These are phyloP conservation scores for Pipa parva DNA, from an alignment of 2,113 vertebrate genomes.

Conservation along the genomic window DNA sequence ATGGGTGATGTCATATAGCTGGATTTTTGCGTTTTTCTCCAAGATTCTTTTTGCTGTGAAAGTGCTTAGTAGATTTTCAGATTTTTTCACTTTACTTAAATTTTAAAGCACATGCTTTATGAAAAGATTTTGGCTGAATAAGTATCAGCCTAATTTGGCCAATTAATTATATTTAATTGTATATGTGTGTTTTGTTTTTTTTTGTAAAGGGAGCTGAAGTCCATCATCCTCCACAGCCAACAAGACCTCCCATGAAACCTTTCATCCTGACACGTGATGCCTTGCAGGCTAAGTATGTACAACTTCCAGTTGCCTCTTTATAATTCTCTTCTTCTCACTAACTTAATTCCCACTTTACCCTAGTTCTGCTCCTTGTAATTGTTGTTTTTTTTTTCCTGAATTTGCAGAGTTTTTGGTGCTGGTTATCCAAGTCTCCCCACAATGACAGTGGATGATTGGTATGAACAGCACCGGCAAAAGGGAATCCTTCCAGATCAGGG, in stretches of 20 bases:
- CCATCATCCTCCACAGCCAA: conserved; percentile 44
- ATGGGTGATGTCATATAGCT: no score
- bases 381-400: background rate
- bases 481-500: conserved; percentile 71
- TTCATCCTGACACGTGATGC: conserved; percentile 86
- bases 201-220: conserved; percentile 51
- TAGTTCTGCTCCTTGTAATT: background rate
- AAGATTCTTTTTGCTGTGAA: no score
- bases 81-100: no score
- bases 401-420: conserved; percentile 80
- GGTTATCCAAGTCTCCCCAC: conserved; percentile 88
- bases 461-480: conserved; percentile 72
- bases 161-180: no score
- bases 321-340: background rate
- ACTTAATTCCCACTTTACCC: background rate
- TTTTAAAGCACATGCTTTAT: no score
- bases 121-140: no score
- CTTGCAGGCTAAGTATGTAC: conserved; percentile 73
- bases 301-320: no score
- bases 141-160: no score
- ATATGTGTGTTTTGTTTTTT: no score
- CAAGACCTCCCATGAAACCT: conserved; percentile 70
- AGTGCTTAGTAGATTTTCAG: no score
- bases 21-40: no score
- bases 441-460: conserved; percentile 95